Percentiles rank a stretch among this genome's conserved stretches.
Evolutionary conservation across 2,888 invertebrate genomes (phyloP).

Genomic region (Parnassius apollo): DNA sequence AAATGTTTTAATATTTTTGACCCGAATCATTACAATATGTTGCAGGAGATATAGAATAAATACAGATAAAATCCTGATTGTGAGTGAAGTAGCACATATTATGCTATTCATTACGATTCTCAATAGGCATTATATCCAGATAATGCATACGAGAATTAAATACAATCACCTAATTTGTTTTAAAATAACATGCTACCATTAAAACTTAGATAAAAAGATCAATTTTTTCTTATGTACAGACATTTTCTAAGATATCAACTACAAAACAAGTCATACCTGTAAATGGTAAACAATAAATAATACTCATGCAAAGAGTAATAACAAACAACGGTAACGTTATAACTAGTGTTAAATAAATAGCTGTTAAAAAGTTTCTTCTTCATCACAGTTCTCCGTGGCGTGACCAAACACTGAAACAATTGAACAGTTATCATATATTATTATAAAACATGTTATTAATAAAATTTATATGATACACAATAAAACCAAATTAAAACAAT

Average conservation of each 20-base stretch:
- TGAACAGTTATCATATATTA: too few relatives aligned
- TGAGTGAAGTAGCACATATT: constrained; percentile 60
- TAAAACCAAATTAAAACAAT: too few relatives aligned
- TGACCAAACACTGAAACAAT: constrained; percentile 92
- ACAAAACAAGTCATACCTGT: constrained; percentile 59
- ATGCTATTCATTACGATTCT: constrained; percentile 59
- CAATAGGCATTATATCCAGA: constrained; percentile 72
- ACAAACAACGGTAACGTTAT: constrained; percentile 73
- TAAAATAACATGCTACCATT: constrained; percentile 62
- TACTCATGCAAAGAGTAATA: constrained; percentile 69
- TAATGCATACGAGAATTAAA: constrained; percentile 66
- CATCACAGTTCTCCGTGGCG: constrained; percentile 91
- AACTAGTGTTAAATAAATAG: constrained; percentile 58
- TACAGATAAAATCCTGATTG: constrained; percentile 63
- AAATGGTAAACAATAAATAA: constrained; percentile 70
- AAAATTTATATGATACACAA: too few relatives aligned
- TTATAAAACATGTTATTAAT: too few relatives aligned
- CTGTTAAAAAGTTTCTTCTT: constrained; percentile 89
- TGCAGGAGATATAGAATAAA: constrained; percentile 31
- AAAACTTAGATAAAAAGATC: constrained; percentile 54
- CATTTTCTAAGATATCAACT: constrained; percentile 51
- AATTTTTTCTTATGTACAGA: constrained; percentile 67
- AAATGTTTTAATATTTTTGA: constrained; percentile 46
- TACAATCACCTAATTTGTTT: constrained; percentile 56
- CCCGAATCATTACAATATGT: constrained; percentile 43